phyloP scores from a whole-genome alignment of 2,113 vertebrate genomes.

The Regulus satrapa region DNA sequence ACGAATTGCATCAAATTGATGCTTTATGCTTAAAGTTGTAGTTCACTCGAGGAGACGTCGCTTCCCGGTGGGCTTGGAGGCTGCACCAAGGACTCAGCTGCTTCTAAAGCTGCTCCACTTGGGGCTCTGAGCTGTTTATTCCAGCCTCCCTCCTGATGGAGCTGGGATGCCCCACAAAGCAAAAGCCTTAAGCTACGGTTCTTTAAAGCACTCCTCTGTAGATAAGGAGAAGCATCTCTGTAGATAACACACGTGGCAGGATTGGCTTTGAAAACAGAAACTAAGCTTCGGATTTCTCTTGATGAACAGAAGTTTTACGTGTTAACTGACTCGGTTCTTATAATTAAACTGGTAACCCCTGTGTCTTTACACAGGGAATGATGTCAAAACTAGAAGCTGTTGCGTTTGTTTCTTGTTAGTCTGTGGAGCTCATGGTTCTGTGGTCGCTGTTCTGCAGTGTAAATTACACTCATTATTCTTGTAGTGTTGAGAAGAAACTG shows the following conservation, averaged over 20 bases:
- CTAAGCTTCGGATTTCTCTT: background rate
- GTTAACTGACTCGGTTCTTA: background rate
- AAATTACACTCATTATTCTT: slow-evolving; percentile 15
- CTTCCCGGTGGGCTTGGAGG: background rate
- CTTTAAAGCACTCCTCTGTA: background rate
- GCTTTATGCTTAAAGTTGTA: background rate
- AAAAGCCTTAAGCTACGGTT: background rate
- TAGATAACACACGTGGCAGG: background rate
- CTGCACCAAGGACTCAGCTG: background rate
- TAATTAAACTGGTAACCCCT: background rate
- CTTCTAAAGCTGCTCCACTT: background rate
- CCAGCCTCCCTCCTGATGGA: background rate
- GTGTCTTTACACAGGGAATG: background rate
- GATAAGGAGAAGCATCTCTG: background rate
- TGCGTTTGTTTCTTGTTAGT: background rate
- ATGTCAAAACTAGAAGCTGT: background rate
- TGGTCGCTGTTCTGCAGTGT: background rate
- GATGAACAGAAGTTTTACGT: background rate
- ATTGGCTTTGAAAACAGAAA: background rate
- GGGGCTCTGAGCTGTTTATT: background rate
- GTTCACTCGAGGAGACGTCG: background rate
- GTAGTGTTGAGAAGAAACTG: slow-evolving; percentile 42
- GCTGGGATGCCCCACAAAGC: background rate
- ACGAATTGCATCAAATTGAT: background rate
- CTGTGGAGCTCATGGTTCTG: background rate